phyloP scores from a whole-genome alignment of 2,113 vertebrate genomes.

The Barbus barbus region DNA sequence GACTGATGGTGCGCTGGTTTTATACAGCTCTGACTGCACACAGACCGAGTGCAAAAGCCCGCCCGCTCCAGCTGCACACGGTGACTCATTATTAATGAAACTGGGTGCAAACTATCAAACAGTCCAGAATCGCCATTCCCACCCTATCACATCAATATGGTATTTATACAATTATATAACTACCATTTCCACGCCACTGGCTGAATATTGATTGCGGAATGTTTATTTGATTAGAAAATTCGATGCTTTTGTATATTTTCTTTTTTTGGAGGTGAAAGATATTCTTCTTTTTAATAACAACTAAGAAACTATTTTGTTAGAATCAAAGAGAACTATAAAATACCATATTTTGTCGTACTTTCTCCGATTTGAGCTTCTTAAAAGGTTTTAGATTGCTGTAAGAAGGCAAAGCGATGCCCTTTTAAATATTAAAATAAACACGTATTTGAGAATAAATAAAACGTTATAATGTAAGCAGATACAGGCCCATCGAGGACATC shows the following conservation, averaged over 20 bases:
- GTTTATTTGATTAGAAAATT: neutral
- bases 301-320: neutral
- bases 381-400: neutral
- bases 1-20: neutral
- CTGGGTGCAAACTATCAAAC: constrained; percentile 48
- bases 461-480: neutral
- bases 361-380: neutral
- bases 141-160: neutral
- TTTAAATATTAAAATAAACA: neutral
- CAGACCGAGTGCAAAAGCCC: constrained; percentile 70
- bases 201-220: neutral
- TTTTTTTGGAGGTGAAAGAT: neutral
- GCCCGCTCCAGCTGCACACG: constrained; percentile 51
- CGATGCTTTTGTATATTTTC: neutral
- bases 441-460: neutral
- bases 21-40: constrained; percentile 57
- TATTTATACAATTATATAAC: constrained; percentile 35
- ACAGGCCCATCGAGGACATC: neutral
- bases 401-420: neutral
- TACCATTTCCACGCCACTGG: neutral
- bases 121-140: constrained; percentile 11
- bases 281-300: neutral
- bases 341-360: neutral
- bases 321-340: neutral
- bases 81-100: constrained; percentile 5